Conservation (phyloP, 2,797 vertebrate genomes). For the Sebastes aleutianus region DNA sequence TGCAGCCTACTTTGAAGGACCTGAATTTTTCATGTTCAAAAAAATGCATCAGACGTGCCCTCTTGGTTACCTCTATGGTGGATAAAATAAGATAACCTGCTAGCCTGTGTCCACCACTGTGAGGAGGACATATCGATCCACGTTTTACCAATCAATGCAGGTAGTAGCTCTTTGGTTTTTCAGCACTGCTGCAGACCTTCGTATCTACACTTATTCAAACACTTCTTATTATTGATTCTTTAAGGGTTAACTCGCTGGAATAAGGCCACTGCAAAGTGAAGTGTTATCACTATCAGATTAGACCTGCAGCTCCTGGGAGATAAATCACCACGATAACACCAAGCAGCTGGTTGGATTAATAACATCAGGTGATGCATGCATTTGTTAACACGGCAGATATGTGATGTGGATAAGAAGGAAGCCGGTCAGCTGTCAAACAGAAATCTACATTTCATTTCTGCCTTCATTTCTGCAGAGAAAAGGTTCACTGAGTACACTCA, state of each 20-base stretch:
- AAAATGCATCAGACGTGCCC: too few species aligned
- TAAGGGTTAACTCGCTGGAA: neutral
- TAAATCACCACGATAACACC: conserved; percentile 13
- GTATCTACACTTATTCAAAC: neutral
- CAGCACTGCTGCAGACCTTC: neutral
- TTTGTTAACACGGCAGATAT: conserved; percentile 4
- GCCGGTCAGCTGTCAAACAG: neutral
- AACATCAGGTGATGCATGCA: neutral
- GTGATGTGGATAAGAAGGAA: neutral
- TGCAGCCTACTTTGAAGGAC: too few species aligned
- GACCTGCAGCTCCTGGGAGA: conserved; percentile 5
- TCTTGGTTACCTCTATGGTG: too few species aligned
- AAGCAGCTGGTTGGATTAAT: neutral
- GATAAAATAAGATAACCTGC: too few species aligned
- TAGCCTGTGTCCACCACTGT: neutral
- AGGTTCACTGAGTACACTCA: neutral
- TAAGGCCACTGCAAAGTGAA: neutral
- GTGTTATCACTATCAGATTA: conserved; percentile 4
- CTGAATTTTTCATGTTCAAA: too few species aligned
- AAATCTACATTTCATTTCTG: neutral
- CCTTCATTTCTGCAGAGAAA: neutral
- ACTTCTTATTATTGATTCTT: neutral
- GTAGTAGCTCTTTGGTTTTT: neutral
- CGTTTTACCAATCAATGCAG: neutral
- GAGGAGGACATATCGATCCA: neutral